Evolutionary conservation across 1,140 invertebrate species (phyloP).

Genomic region (Eriocheir sinensis): DNA sequence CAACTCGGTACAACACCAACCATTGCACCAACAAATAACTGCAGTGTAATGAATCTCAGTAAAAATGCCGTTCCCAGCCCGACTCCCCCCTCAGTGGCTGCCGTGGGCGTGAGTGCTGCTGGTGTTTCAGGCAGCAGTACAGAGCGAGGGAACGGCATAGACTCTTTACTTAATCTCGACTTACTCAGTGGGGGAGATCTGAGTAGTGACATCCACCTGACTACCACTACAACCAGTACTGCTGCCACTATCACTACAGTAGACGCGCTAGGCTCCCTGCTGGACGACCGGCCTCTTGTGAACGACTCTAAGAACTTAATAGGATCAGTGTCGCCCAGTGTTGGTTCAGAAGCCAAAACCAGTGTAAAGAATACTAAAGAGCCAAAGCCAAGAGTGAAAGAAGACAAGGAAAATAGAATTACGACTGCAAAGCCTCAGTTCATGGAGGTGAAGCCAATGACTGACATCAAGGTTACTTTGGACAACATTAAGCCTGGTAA

Average conservation of each 20-base stretch:
- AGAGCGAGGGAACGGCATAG: background rate
- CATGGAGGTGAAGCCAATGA: slow-evolving; percentile 82
- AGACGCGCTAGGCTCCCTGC: background rate
- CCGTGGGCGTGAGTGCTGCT: background rate
- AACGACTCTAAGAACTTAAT: slow-evolving; percentile 47
- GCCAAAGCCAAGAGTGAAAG: slow-evolving; percentile 11
- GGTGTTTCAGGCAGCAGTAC: background rate
- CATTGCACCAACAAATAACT: slow-evolving; percentile 33
- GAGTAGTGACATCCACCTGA: background rate
- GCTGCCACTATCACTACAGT: slow-evolving; percentile 37
- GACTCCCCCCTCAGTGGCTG: background rate
- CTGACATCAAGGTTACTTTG: slow-evolving; percentile 89
- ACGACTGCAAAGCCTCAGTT: slow-evolving; percentile 61
- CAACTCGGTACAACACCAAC: slow-evolving; percentile 30
- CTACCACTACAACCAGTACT: background rate
- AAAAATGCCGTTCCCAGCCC: background rate
- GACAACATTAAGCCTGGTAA: slow-evolving; percentile 89
- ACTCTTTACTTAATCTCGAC: slow-evolving; percentile 48
- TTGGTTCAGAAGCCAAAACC: background rate
- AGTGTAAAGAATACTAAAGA: background rate
- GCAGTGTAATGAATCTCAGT: background rate
- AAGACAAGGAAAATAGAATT: slow-evolving; percentile 49
- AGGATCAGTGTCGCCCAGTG: background rate
- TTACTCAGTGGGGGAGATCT: slow-evolving; percentile 62
- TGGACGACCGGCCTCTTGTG: slow-evolving; percentile 57